Evolutionary conservation across 1,140 invertebrate genomes (phyloP).

Genomic region (Nymphalis io): DNA sequence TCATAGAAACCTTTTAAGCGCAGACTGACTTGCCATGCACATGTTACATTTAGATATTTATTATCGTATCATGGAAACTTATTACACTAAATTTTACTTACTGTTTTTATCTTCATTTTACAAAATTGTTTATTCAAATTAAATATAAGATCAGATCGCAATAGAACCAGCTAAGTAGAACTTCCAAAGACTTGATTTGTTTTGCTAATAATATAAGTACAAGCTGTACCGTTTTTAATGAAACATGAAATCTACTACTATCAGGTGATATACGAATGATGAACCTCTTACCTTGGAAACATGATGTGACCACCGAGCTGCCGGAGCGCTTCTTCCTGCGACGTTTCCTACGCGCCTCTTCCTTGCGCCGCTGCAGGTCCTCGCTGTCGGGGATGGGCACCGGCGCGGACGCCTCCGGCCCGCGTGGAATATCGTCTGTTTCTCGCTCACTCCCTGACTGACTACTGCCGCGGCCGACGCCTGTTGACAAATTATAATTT

Average conservation of each 20-base stretch:
- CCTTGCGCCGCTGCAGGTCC: slow-evolving; percentile 87
- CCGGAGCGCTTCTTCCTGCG: slow-evolving; percentile 94
- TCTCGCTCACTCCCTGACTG: slow-evolving; percentile 80
- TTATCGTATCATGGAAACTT: background rate
- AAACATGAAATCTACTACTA: too few relatives aligned
- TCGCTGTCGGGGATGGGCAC: slow-evolving; percentile 81
- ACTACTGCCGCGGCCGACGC: slow-evolving; percentile 79
- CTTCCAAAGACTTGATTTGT: too few relatives aligned
- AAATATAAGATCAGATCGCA: too few relatives aligned
- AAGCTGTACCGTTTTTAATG: too few relatives aligned
- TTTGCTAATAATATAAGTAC: background rate
- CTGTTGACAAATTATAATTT: slow-evolving; percentile 45
- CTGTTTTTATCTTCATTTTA: too few relatives aligned
- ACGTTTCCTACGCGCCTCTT: slow-evolving; percentile 91
- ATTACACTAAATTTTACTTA: too few relatives aligned
- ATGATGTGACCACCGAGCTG: slow-evolving; percentile 91
- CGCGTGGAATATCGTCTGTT: slow-evolving; percentile 58
- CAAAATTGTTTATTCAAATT: too few relatives aligned
- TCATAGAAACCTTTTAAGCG: slow-evolving; percentile 26
- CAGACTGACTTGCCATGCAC: slow-evolving; percentile 4
- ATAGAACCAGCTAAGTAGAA: too few relatives aligned
- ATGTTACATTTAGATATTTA: background rate
- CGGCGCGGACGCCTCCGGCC: slow-evolving; percentile 70
- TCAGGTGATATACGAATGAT: background rate
- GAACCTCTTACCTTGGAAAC: slow-evolving; percentile 90